These are phyloP conservation scores for Sebastes hopkinsi DNA, from an alignment of 2,797 vertebrate genomes.

Conservation along the genomic window DNA sequence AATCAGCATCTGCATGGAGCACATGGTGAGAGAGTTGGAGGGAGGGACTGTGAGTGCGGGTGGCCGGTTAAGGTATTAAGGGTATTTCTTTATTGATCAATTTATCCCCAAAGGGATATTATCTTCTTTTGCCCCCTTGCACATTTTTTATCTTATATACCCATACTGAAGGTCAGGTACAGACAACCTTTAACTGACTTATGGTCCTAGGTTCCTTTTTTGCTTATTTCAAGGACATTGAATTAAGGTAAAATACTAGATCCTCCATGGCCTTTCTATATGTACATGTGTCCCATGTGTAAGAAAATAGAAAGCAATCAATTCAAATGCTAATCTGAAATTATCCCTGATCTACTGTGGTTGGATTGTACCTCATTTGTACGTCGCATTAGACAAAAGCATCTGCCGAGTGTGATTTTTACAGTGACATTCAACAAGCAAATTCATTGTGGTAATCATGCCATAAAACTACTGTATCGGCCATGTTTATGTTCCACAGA, in stretches of 20 bases:
- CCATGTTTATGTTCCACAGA: not conserved
- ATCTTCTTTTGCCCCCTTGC: not conserved
- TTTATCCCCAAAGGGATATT: not conserved
- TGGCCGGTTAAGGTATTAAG: not conserved
- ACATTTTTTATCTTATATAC: not conserved
- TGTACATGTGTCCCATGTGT: not conserved
- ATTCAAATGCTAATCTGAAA: not conserved
- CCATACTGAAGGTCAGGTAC: not conserved
- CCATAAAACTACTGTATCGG: not conserved
- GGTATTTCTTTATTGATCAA: not conserved
- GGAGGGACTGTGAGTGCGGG: not conserved
- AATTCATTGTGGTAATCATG: not conserved
- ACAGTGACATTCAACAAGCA: not conserved
- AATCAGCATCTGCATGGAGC: slow-evolving; percentile 98
- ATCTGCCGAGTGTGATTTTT: not conserved
- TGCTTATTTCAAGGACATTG: not conserved
- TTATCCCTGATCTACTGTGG: not conserved
- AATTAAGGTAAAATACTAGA: not conserved
- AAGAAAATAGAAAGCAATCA: not conserved
- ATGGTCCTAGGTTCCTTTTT: not conserved
- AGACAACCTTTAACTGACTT: not conserved
- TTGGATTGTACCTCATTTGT: not conserved
- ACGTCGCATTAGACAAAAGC: no score
- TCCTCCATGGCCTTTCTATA: not conserved
- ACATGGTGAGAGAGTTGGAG: slow-evolving; percentile 85